A percentile compares a stretch with the other conserved stretches of the same genome.
Conservation (phyloP, 2,888 invertebrate genomes). For the Nemoura dubitans region DNA sequence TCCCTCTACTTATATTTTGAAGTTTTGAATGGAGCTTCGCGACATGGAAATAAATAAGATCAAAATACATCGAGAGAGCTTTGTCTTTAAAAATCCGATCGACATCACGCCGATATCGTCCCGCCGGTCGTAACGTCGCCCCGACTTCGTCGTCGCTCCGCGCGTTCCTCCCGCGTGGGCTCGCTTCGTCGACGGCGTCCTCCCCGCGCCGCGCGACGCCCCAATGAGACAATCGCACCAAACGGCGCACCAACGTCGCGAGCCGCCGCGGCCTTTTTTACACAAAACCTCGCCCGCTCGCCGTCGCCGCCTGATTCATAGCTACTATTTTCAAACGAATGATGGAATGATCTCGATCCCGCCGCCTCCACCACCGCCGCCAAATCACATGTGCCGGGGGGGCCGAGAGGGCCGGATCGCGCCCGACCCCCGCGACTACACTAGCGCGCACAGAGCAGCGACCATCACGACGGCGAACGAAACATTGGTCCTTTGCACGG, state of each 20-base stretch:
- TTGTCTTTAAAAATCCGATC: neutral
- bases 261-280: neutral
- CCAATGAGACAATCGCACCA: neutral
- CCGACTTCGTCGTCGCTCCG: no score
- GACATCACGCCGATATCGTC: neutral
- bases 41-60: neutral
- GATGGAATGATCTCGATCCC: constrained; percentile 35
- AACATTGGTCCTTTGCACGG: neutral
- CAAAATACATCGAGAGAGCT: neutral
- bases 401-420: neutral
- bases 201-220: no score
- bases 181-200: no score
- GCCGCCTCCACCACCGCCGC: neutral
- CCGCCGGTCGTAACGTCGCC: no score
- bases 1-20: neutral
- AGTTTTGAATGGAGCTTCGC: neutral
- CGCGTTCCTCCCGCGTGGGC: no score
- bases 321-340: constrained; percentile 9
- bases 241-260: neutral
- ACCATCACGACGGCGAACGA: constrained; percentile 2
- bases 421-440: neutral
- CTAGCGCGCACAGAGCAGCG: neutral
- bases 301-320: neutral
- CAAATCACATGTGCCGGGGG: neutral
- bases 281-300: neutral